Conservation (phyloP, 2,113 vertebrate species). For the Phasianus colchicus region DNA sequence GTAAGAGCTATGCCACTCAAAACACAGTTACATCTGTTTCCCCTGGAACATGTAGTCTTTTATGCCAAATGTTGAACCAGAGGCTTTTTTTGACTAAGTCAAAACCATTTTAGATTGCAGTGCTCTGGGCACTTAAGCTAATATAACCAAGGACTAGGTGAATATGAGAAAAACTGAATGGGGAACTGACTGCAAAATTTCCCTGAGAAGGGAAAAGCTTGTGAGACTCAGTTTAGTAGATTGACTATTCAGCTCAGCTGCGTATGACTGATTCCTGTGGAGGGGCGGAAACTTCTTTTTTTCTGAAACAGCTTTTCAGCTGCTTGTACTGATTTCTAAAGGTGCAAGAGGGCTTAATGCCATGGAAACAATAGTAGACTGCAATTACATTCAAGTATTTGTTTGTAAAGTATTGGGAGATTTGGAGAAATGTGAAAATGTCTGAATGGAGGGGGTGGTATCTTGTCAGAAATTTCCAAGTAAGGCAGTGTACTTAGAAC, state of each 20-base stretch:
- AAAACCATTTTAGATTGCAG: not conserved
- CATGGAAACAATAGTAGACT: not conserved
- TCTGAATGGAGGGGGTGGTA: not conserved
- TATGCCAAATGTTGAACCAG: not conserved
- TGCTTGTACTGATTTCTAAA: not conserved
- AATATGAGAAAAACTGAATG: not conserved
- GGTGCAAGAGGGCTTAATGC: not conserved
- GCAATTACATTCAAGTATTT: not conserved
- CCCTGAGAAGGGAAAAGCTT: not conserved
- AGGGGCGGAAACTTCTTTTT: not conserved
- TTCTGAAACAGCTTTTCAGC: not conserved
- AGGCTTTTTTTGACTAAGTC: not conserved
- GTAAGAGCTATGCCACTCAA: conserved; percentile 70
- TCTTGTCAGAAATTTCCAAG: not conserved
- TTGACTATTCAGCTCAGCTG: not conserved
- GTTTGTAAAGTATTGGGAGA: not conserved
- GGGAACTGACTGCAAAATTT: not conserved
- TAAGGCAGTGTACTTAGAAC: not conserved
- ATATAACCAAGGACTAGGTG: not conserved
- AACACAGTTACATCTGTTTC: not conserved
- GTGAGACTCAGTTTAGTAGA: not conserved
- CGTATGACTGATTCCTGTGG: not conserved
- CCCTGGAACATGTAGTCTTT: not conserved
- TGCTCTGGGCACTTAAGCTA: not conserved
- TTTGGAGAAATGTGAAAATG: not conserved